phyloP scores from a whole-genome alignment of 1,140 invertebrate genomes.

The Caenorhabditis remanei region DNA sequence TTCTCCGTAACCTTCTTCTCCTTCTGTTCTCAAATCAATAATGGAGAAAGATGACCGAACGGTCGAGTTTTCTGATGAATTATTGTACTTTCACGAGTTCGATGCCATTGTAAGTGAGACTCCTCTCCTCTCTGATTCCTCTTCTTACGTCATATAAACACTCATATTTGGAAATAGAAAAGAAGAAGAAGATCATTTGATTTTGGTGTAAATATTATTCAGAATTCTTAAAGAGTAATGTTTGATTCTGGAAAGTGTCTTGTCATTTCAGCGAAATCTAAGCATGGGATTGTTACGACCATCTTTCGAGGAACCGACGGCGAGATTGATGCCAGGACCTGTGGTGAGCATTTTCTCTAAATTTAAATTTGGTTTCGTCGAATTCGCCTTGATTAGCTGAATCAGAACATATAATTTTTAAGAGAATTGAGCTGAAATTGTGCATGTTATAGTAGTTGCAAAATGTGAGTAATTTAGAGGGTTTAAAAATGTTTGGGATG shows the following conservation, averaged over 20 bases:
- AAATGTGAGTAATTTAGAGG: too few relatives aligned
- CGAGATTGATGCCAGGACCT: constrained; percentile 40
- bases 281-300: constrained; percentile 52
- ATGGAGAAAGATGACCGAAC: neutral
- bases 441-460: too few relatives aligned
- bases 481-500: too few relatives aligned
- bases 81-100: constrained; percentile 50
- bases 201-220: constrained; percentile 40
- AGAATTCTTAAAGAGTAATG: neutral
- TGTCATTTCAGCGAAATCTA: constrained; percentile 22
- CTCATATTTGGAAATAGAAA: neutral
- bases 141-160: too few relatives aligned
- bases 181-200: neutral
- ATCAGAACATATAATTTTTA: too few relatives aligned
- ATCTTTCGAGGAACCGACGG: constrained; percentile 31
- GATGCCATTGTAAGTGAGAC: constrained; percentile 35
- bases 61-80: constrained; percentile 32
- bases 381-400: too few relatives aligned
- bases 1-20: neutral
- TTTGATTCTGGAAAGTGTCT: neutral
- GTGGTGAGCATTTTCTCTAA: neutral
- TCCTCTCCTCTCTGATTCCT: too few relatives aligned
- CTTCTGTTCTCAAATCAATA: constrained; percentile 9
- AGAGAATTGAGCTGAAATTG: too few relatives aligned
- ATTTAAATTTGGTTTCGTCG: too few relatives aligned